Evolutionary conservation across 2,113 vertebrate species (phyloP).

Genomic region (Phyllopteryx taeniolatus): DNA sequence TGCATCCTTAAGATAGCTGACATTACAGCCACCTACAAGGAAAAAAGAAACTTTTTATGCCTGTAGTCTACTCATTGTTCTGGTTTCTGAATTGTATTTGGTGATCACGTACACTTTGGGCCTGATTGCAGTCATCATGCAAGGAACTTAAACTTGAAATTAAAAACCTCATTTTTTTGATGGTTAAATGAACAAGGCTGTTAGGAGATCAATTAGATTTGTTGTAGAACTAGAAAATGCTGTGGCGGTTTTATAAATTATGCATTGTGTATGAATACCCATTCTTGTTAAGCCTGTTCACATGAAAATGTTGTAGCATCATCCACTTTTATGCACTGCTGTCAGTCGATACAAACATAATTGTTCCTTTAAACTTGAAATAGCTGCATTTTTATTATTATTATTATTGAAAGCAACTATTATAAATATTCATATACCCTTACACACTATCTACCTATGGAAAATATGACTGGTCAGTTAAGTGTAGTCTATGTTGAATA

Average conservation of each 20-base stretch:
- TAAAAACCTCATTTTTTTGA: neutral
- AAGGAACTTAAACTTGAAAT: neutral
- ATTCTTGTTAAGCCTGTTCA: conserved; percentile 3
- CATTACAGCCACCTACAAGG: neutral
- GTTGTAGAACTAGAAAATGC: neutral
- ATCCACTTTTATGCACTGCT: neutral
- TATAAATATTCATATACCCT: neutral
- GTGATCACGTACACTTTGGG: neutral
- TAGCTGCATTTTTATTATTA: neutral
- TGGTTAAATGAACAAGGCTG: conserved; percentile 1
- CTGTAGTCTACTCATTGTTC: neutral
- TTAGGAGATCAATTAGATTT: neutral
- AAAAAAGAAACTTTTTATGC: neutral
- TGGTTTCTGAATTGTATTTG: neutral
- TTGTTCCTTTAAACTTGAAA: neutral
- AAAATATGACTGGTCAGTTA: neutral
- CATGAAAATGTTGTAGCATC: neutral
- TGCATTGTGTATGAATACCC: neutral
- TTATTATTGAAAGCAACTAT: neutral
- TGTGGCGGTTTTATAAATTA: neutral
- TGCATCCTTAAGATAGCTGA: too few relatives aligned
- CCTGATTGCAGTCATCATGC: neutral
- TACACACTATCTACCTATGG: neutral
- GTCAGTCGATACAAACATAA: neutral
- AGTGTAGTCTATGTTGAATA: neutral